Percentiles rank a stretch among this genome's conserved stretches.
phyloP scores from a whole-genome alignment of 2,888 invertebrate species.

The Ectemnius lituratus region DNA sequence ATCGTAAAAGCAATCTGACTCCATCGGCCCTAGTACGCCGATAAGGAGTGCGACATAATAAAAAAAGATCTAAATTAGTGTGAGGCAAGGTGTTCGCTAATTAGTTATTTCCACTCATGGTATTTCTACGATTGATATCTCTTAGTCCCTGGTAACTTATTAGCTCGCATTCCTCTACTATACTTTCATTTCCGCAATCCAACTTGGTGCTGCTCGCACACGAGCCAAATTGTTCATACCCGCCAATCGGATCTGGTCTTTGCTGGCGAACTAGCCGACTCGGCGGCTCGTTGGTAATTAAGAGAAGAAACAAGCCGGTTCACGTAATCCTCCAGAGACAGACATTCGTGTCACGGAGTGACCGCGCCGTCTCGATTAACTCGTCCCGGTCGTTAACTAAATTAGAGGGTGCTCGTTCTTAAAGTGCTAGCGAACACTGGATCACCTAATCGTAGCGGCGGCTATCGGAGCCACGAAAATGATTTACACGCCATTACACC shows the following conservation, averaged over 20 bases:
- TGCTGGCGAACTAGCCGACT: background rate
- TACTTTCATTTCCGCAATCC: slow-evolving; percentile 14
- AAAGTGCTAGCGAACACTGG: slow-evolving; percentile 15
- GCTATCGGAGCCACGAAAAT: slow-evolving; percentile 39
- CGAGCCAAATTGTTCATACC: background rate
- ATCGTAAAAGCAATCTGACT: slow-evolving; percentile 46
- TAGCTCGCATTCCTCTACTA: background rate
- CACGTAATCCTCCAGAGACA: background rate
- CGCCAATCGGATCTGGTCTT: background rate
- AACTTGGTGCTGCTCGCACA: background rate
- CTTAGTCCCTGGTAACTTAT: no score
- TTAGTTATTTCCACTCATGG: background rate
- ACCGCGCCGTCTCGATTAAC: slow-evolving; percentile 40
- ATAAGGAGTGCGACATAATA: slow-evolving; percentile 49
- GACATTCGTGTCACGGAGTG: slow-evolving; percentile 15
- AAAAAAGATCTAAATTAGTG: background rate
- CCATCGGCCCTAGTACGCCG: slow-evolving; percentile 30
- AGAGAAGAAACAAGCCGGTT: background rate
- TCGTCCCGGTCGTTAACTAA: slow-evolving; percentile 48
- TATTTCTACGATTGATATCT: background rate
- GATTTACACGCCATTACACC: slow-evolving; percentile 56
- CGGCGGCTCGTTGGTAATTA: background rate
- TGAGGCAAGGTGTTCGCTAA: background rate
- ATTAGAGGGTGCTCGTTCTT: slow-evolving; percentile 40
- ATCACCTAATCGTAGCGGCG: slow-evolving; percentile 30